Evolutionary conservation across 2,888 invertebrate genomes (phyloP), one percentile per base, ranked within the genome.

Genomic region (Cephus sareptanus): DNA sequence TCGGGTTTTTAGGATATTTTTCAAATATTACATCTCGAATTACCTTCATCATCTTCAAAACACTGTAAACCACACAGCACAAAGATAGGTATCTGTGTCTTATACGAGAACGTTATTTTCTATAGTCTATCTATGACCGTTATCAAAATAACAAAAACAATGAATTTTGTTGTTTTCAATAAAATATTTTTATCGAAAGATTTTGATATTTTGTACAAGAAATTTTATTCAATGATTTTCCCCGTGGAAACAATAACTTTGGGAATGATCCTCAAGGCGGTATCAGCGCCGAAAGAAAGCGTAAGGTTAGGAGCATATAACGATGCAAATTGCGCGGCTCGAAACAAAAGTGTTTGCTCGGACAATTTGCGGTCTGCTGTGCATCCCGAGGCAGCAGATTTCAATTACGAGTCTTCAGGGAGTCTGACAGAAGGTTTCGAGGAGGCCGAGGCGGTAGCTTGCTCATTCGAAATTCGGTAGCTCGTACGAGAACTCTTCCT

Each of bases 391-490:
- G 87, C 89, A 86, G 88, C 87, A 87, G 88, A 91, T 91, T 91
- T 91, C 91, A 91, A 91, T 91, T 90, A 91, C 87, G 88, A 88
- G 86, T 88, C 87, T 89, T 82, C 86, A 86, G 85, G 81, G 56
- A 56, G 83, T 81, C 87, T 84, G 86, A 86, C 85, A 83, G 87
- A 85, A 84, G 83, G 23, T 81, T 80, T 84, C 81, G 83, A 79
- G 84, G 79, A 80, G 78, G 84, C 79, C 75, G 81, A 69, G 69
- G 33, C 79, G 81, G 81, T 84, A 85, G 86, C 56, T 89, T 89
- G 90, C 90, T 89, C 90, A 89, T 91, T 90, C 89, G 88, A 90
- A 91, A 91, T 91, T 91, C 91, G 91, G 91, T 91, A 91, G 91
- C 91, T 88, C 85, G 83, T 84, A 56, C 23, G 56, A 56, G 56